These are phyloP conservation scores for honey bee (Apis mellifera) DNA, from an alignment of 1,140 invertebrate species.

Conservation along the genomic window DNA sequence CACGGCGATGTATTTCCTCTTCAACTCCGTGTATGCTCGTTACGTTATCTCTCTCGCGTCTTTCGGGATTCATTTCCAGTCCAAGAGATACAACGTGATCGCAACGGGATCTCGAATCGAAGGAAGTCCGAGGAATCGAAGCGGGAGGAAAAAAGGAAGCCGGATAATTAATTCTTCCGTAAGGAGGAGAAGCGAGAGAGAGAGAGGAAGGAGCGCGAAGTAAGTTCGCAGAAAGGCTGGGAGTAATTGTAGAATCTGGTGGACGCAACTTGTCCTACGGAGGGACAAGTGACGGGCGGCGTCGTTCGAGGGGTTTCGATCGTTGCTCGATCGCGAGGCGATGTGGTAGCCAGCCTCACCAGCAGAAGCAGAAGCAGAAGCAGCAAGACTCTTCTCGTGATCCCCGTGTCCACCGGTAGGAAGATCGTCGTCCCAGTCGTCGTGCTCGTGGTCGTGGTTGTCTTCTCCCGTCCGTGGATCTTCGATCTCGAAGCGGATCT, in stretches of 20 bases:
- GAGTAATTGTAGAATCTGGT: constrained; percentile 81
- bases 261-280: constrained; percentile 75
- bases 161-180: constrained; percentile 16
- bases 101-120: background rate
- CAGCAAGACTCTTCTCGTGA: constrained; percentile 48
- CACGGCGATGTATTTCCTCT: too few species aligned
- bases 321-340: constrained; percentile 53
- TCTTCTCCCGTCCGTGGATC: background rate
- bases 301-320: constrained; percentile 60
- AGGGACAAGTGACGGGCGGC: constrained; percentile 72
- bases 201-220: constrained; percentile 48
- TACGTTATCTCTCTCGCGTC: constrained; percentile 8
- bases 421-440: constrained; percentile 2
- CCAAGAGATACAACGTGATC: background rate
- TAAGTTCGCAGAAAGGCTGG: constrained; percentile 75
- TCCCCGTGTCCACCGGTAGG: constrained; percentile 20
- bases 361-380: background rate
- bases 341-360: background rate
- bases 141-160: background rate
- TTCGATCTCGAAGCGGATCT: constrained; percentile 59
- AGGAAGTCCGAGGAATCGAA: background rate
- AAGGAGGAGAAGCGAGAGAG: background rate
- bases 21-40: background rate
- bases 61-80: background rate
- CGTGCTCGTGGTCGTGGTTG: background rate